These are phyloP conservation scores for Carassius auratus DNA, from an alignment of 2,113 vertebrate species.

Conservation along the genomic window DNA sequence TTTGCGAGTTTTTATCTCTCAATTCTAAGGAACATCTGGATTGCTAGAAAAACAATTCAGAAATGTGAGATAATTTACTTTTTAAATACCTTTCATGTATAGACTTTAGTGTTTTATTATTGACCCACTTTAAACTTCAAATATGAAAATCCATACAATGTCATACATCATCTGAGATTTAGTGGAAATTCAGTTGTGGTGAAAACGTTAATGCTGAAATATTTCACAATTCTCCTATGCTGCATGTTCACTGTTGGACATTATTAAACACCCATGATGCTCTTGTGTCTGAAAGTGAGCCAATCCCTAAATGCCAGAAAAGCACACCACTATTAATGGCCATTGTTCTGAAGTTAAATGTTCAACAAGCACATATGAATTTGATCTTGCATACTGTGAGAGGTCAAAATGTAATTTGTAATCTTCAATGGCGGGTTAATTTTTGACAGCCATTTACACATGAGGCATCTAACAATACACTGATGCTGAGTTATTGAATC, in stretches of 20 bases:
- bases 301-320: neutral
- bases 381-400: neutral
- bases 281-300: neutral
- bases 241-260: neutral
- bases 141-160: neutral
- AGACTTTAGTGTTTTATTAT: neutral
- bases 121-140: neutral
- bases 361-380: neutral
- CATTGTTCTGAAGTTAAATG: neutral
- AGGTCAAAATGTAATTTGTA: neutral
- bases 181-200: neutral
- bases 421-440: neutral
- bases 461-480: neutral
- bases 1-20: too few relatives aligned
- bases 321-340: neutral
- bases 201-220: neutral
- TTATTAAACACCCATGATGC: neutral
- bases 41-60: too few relatives aligned
- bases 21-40: too few relatives aligned
- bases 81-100: neutral
- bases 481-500: neutral
- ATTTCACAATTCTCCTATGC: neutral
- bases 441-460: neutral
- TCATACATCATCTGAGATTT: neutral
- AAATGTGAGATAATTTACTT: neutral